Conservation (phyloP, 1,140 invertebrate species). For the Aleiodes sp. region DNA sequence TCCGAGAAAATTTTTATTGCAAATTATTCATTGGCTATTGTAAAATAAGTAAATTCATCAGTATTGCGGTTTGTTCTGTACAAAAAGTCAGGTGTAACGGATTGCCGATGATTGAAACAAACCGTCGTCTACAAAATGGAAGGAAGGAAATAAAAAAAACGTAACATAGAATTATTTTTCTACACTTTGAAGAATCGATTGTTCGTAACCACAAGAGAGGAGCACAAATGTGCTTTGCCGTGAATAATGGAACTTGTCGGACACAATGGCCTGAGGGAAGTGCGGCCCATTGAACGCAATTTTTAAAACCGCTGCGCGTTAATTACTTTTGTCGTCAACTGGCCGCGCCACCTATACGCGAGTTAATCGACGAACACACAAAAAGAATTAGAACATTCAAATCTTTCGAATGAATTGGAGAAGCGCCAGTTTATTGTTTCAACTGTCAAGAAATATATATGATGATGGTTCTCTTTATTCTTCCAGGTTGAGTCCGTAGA, state of each 20-base stretch:
- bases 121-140: background rate
- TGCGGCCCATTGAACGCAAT: constrained; percentile 33
- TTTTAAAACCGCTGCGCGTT: constrained; percentile 35
- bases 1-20: background rate
- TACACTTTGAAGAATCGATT: background rate
- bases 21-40: constrained; percentile 14
- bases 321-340: constrained; percentile 32
- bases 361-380: too few relatives aligned
- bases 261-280: constrained; percentile 30
- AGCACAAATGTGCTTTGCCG: background rate
- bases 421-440: too few relatives aligned
- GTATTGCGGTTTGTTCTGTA: background rate
- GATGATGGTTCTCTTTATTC: constrained; percentile 46
- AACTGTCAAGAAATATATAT: background rate
- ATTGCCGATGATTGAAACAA: background rate
- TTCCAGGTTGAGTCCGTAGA: constrained; percentile 91
- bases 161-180: background rate
- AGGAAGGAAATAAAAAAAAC: background rate
- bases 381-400: too few relatives aligned
- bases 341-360: background rate
- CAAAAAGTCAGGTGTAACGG: background rate
- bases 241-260: background rate
- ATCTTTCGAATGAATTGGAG: too few relatives aligned
- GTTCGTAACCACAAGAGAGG: background rate
- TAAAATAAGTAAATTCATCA: background rate